Evolutionary conservation across 2,113 vertebrate genomes (phyloP), one percentile per base, ranked within the genome.

Genomic region (Nyctereutes procyonoides): DNA sequence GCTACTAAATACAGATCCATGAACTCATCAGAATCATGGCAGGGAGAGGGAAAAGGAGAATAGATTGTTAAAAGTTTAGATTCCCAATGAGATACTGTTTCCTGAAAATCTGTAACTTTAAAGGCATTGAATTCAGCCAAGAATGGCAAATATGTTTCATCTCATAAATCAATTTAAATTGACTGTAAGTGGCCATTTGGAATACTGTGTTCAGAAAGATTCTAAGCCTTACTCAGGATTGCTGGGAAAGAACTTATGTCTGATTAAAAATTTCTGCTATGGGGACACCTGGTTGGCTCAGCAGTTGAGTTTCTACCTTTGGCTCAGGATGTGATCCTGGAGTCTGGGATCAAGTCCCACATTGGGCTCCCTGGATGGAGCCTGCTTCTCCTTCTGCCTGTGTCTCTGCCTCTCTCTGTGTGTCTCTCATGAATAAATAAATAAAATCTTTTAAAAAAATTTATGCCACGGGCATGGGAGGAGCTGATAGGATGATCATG

Each of bases 151-250:
- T 92, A 85, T 63, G 11, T 71, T 95, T 96, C 60, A 89, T 73
- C 51, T 91, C 79, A 77, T 92, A 62, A 92, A 86, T 97, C 77
- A 79, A 84, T 79, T 93, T 43, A 96, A 93, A 91, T 83, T 95
- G 60, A 85, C 80, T 79, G 14, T 28, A 92, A 93, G 17, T 89
- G 60, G 48, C 60, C 19, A 85, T 71, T 94, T 95, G n/a, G 63
- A 96, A 58, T 83, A 43, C 13, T 90, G 19, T 87, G 38, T 53
- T 95, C 93, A 79, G n/a, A 69, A 87, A 17, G 48, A 89, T 76
- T 92, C 3, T 58, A 86, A 93, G 51, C 35, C n/a, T 43, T 11
- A 88, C 62, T 26, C 28, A 89, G 53, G n/a, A 30, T 88, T 22
- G 81, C 15, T 88, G 35, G 82, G 60, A 96, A 98, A 93, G n/a